These are phyloP conservation scores for Holotrichia oblita DNA, from an alignment of 1,140 invertebrate species.

Conservation along the genomic window DNA sequence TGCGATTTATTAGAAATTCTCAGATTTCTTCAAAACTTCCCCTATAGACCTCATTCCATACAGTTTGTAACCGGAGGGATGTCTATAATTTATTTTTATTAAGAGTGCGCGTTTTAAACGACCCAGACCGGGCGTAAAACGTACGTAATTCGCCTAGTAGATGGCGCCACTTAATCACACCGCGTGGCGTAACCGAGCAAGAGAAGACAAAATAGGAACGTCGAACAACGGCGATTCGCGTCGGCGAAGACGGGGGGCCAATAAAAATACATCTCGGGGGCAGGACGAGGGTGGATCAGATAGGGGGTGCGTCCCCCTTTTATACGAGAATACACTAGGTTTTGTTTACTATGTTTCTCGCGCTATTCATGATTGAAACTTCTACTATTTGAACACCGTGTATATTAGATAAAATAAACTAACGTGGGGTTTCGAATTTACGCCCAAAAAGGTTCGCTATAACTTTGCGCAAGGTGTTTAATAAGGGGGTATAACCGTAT, in stretches of 20 bases:
- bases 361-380: no score
- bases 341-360: no score
- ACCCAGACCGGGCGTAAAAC: background rate
- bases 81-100: slow-evolving; percentile 5
- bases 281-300: background rate
- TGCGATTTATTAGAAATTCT: background rate
- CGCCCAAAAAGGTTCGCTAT: no score
- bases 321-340: background rate
- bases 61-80: background rate
- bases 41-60: background rate
- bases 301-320: background rate
- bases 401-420: no score
- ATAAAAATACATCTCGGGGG: slow-evolving; percentile 7
- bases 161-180: background rate
- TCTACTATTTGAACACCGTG: no score
- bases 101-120: background rate
- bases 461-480: no score
- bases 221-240: background rate
- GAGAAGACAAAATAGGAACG: background rate
- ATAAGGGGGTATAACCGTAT: no score
- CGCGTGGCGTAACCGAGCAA: background rate
- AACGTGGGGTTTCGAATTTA: no score
- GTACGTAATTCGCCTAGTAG: slow-evolving; percentile 11
- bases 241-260: slow-evolving; percentile 6
- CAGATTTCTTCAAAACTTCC: background rate